Evolutionary conservation across 1,140 invertebrate genomes (phyloP).

Genomic region (Dreissena rostriformis): DNA sequence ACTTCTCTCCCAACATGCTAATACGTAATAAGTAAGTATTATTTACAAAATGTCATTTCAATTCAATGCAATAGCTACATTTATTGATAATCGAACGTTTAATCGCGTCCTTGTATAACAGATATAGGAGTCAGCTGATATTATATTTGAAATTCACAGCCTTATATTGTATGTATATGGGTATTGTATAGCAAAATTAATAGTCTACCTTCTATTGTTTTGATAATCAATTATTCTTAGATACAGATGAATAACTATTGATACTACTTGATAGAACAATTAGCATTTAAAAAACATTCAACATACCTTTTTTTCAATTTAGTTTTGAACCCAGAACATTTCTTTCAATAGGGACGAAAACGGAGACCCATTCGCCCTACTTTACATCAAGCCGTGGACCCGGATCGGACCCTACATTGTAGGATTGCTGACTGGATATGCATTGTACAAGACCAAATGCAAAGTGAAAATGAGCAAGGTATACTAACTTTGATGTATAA

Average conservation of each 20-base stretch:
- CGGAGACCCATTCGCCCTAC: no score
- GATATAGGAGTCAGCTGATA: neutral
- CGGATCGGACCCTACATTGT: conserved; percentile 40
- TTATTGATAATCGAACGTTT: no score
- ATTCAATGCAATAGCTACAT: no score
- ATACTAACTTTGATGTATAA: neutral
- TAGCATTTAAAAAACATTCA: no score
- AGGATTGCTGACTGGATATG: conserved; percentile 38
- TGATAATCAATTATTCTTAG: neutral
- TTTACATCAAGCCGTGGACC: conserved; percentile 33
- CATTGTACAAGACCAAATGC: conserved; percentile 33
- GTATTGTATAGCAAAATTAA: neutral
- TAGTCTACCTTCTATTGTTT: neutral
- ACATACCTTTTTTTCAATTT: no score
- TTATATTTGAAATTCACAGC: neutral
- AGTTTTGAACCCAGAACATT: no score
- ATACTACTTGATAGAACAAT: no score
- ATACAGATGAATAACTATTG: no score
- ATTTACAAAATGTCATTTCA: neutral
- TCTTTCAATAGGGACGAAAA: no score
- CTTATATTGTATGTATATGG: neutral
- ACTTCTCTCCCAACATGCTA: conserved; percentile 31
- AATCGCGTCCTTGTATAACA: no score
- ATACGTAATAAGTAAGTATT: conserved; percentile 22
- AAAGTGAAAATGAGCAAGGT: conserved; percentile 20